phyloP scores from a whole-genome alignment of 2,797 vertebrate species.

The Melanotaenia trifasciata region DNA sequence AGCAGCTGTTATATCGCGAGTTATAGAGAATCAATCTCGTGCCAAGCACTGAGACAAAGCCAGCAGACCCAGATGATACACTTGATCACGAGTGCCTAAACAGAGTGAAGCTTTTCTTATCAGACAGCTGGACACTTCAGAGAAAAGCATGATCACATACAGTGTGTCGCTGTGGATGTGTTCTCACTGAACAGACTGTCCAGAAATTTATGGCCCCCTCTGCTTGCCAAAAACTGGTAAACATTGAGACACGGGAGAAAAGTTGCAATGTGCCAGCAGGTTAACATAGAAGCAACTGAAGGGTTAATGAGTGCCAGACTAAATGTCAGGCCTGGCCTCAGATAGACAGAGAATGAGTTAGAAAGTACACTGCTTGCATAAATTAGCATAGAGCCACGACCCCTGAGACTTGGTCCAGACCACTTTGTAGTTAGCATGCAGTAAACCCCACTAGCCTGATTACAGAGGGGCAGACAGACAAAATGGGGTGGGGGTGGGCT shows the following conservation, averaged over 20 bases:
- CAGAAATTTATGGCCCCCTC: not conserved
- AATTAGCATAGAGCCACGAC: slow-evolving; percentile 79
- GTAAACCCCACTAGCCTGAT: slow-evolving; percentile 77
- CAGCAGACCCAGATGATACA: slow-evolving; percentile 35
- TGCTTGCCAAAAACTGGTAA: not conserved
- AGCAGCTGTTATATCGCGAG: slow-evolving; percentile 21
- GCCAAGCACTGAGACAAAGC: slow-evolving; percentile 51
- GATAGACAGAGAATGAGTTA: slow-evolving; percentile 51
- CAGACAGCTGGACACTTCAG: slow-evolving; percentile 32
- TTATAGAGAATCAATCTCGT: slow-evolving; percentile 49
- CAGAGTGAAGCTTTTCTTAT: slow-evolving; percentile 34
- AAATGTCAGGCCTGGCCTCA: slow-evolving; percentile 66
- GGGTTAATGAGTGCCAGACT: slow-evolving; percentile 75
- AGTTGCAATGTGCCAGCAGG: slow-evolving; percentile 22
- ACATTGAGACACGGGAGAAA: slow-evolving; percentile 14
- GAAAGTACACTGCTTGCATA: slow-evolving; percentile 73
- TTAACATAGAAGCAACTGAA: slow-evolving; percentile 45
- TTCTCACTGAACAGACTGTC: not conserved
- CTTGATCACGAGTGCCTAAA: slow-evolving; percentile 29
- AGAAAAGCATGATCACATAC: slow-evolving; percentile 8
- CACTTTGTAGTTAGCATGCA: slow-evolving; percentile 80
- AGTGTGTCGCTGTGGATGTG: not conserved
- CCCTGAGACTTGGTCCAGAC: slow-evolving; percentile 71
- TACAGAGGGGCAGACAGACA: slow-evolving; percentile 75
- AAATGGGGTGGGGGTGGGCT: slow-evolving; percentile 51